These are phyloP conservation scores for Megaceryle maxima DNA, from an alignment of 2,113 vertebrate species.

Conservation along the genomic window DNA sequence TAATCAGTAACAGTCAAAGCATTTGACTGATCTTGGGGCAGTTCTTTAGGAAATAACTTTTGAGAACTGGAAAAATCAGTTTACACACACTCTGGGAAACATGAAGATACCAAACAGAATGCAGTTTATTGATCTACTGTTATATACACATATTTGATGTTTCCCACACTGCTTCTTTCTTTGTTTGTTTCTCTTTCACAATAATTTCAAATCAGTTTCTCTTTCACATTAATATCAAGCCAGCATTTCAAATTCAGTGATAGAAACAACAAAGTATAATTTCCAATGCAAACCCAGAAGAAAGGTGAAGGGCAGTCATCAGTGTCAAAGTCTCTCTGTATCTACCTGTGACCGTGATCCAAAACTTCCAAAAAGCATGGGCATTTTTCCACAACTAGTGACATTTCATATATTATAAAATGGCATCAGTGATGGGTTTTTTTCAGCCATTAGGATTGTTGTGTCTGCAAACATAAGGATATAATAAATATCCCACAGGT, in stretches of 20 bases:
- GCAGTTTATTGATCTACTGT: background rate
- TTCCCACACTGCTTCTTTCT: background rate
- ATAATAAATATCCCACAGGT: background rate
- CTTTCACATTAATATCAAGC: background rate
- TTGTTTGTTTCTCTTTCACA: background rate
- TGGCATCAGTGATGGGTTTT: background rate
- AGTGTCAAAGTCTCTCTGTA: background rate
- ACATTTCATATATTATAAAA: background rate
- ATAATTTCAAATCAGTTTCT: background rate
- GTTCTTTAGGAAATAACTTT: background rate
- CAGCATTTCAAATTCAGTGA: background rate
- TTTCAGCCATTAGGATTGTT: background rate
- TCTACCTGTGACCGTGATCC: background rate
- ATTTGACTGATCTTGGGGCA: background rate
- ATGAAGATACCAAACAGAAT: background rate
- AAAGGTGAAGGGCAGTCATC: background rate
- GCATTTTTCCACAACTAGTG: background rate
- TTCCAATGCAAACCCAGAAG: background rate
- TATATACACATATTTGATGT: background rate
- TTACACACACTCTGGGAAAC: background rate
- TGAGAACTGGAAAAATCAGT: background rate
- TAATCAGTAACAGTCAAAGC: background rate
- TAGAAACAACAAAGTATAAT: background rate
- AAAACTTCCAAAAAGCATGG: background rate
- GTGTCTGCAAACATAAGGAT: accelerated